Percentiles rank a stretch among this genome's conserved stretches.
Evolutionary conservation across 1,140 invertebrate species (phyloP).

Genomic region (Drosophila bifasciata): DNA sequence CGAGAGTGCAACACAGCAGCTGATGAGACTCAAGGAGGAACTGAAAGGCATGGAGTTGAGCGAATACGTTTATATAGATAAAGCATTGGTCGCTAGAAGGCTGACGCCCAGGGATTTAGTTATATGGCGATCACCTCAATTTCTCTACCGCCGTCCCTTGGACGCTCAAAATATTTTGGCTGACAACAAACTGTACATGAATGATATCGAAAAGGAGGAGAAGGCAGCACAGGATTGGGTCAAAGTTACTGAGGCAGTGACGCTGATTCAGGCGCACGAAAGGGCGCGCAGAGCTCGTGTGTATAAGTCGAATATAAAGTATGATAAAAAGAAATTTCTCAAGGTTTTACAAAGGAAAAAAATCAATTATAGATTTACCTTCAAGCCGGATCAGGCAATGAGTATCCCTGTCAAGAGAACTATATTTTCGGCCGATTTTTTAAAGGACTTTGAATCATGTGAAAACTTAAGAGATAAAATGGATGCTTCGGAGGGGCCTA

Average conservation of each 20-base stretch:
- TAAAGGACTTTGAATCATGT: conserved; percentile 59
- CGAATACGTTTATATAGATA: conserved; percentile 87
- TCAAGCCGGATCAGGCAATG: conserved; percentile 73
- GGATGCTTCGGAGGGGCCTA: conserved; percentile 7
- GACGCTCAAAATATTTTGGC: conserved; percentile 67
- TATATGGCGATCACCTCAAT: conserved; percentile 82
- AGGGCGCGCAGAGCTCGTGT: conserved; percentile 85
- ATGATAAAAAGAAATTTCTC: conserved; percentile 55
- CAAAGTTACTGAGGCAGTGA: conserved; percentile 62
- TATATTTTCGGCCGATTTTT: conserved; percentile 62
- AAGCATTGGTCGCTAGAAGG: conserved; percentile 86
- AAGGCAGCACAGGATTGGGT: conserved; percentile 30
- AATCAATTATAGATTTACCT: conserved; percentile 66
- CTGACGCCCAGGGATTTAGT: conserved; percentile 85
- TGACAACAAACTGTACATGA: conserved; percentile 61
- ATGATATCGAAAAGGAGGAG: conserved; percentile 56
- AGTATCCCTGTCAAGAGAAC: conserved; percentile 78
- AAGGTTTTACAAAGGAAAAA: conserved; percentile 55
- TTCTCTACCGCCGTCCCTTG: conserved; percentile 65
- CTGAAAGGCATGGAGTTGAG: conserved; percentile 84
- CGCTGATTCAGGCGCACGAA: conserved; percentile 86
- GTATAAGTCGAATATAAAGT: conserved; percentile 78
- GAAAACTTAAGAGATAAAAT: conserved; percentile 27
- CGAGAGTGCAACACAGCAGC: conserved; percentile 80
- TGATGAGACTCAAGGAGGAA: conserved; percentile 83